Percentiles rank a stretch among this genome's conserved stretches.
Evolutionary conservation across 2,113 vertebrate species (phyloP).

Genomic region (Nesoenas mayeri): DNA sequence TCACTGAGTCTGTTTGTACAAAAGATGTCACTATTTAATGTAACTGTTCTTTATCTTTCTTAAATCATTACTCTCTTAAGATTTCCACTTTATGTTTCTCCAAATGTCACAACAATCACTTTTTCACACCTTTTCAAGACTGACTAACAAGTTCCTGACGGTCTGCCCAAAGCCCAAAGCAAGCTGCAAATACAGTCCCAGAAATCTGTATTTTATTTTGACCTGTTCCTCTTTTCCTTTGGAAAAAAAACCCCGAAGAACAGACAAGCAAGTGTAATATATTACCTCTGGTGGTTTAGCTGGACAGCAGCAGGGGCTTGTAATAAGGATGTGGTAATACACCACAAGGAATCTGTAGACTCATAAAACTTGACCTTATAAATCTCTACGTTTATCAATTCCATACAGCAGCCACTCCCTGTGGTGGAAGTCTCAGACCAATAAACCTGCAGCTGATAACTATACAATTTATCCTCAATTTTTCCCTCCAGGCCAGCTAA

Average conservation of each 20-base stretch:
- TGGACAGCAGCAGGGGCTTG: constrained; percentile 78
- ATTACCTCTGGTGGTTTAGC: constrained; percentile 75
- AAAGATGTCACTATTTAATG: not conserved
- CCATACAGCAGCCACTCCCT: constrained; percentile 82
- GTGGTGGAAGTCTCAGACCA: constrained; percentile 71
- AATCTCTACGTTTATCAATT: constrained; percentile 86
- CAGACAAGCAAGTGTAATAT: constrained; percentile 68
- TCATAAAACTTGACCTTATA: constrained; percentile 86
- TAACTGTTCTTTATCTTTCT: not conserved
- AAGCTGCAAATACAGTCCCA: constrained; percentile 1
- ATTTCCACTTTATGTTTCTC: not conserved
- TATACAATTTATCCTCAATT: constrained; percentile 22
- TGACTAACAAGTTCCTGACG: not conserved
- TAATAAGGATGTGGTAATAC: constrained; percentile 84
- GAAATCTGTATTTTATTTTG: constrained; percentile 60
- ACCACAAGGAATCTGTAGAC: constrained; percentile 78
- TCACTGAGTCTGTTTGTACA: not conserved
- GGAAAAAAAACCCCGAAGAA: constrained; percentile 17
- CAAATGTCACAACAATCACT: not conserved
- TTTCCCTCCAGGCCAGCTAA: constrained; percentile 63
- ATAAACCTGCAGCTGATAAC: constrained; percentile 81
- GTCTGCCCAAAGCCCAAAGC: not conserved
- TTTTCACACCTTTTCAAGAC: not conserved
- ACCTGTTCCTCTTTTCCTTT: constrained; percentile 25
- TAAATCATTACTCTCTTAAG: not conserved